Evolutionary conservation across 2,113 vertebrate genomes (phyloP), one percentile per base, ranked within the genome.

Genomic region (Brachyhypopomus occidentalis): DNA sequence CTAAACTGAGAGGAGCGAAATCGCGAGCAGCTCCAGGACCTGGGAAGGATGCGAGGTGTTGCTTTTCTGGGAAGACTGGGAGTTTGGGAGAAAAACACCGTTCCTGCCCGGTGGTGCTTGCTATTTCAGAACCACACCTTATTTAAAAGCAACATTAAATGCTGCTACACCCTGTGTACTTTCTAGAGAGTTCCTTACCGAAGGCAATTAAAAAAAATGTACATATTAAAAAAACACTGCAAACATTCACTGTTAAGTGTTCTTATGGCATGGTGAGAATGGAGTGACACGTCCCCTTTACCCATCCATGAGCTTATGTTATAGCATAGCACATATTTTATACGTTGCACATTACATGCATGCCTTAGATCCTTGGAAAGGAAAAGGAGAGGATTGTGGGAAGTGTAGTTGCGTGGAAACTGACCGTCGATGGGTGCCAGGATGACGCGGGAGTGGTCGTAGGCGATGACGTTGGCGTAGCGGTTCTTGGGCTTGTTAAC

Each of bases 401-500:
- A 48, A 52, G 45, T 52, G 45, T 14, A 52, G 45, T 52, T 14
- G 45, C 9, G 8, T 52, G 45, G 45, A 52, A 30, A 4, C 78
- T 88, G 91, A 99, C 97, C 97, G 89, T 99, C 97, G 0, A 98
- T 95, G 56, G 96, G 97, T 84, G 96, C 95, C 89, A 99, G 94
- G 89, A 99, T 96, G 90, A 99, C 96, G 0, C 98, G 96, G 0
- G 97, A 99, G 85, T 99, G 98, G 93, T 99, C 97, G 2, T 99
- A 99, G 86, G 98, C 97, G 0, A 99, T 99, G 87, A 99, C 98
- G 38, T 99, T 99, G 11, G 98, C 98, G 0, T 99, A 99, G 56
- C 98, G 97, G 92, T 99, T 99, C 87, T 99, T 99, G 73, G 97
- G 96, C 83, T 99, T 99, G 94, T 99, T 99, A 86, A 98, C 97